phyloP scores from a whole-genome alignment of 2,888 invertebrate species.

The Morinoia aosen region DNA sequence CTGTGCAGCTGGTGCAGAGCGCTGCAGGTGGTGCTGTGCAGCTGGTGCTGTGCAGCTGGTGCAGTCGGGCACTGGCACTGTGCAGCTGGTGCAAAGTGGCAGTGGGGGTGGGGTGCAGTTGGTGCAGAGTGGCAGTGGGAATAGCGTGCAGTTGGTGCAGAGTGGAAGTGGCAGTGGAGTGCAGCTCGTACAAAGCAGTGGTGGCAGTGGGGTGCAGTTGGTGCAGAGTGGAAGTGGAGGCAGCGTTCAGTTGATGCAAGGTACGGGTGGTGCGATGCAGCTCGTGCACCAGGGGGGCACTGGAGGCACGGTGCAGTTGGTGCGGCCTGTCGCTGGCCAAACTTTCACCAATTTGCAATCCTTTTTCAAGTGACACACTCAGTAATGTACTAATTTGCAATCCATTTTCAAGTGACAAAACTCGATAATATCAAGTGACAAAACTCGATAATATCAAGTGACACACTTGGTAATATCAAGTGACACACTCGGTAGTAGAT shows the following conservation, averaged over 20 bases:
- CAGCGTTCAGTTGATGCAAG: conserved; percentile 54
- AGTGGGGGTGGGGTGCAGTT: conserved; percentile 55
- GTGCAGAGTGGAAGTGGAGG: conserved; percentile 63
- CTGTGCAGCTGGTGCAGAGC: conserved; percentile 61
- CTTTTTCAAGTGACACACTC: conserved; percentile 60
- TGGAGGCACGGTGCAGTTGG: conserved; percentile 64
- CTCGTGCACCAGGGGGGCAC: conserved; percentile 60
- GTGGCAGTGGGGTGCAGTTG: conserved; percentile 57
- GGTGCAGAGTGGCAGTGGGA: conserved; percentile 59
- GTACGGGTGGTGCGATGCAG: conserved; percentile 55
- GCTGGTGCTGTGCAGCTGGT: conserved; percentile 57
- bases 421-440: neutral
- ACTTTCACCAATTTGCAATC: conserved; percentile 66
- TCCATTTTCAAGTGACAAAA: neutral
- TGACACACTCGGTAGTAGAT: conserved; percentile 5
- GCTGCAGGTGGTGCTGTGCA: conserved; percentile 48
- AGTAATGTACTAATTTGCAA: neutral
- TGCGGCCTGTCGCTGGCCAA: conserved; percentile 63
- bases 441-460: conserved; percentile 55
- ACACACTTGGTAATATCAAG: conserved; percentile 53
- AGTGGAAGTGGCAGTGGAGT: conserved; percentile 37
- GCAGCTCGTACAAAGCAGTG: conserved; percentile 61
- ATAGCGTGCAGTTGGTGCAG: conserved; percentile 55
- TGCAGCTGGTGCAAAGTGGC: conserved; percentile 55
- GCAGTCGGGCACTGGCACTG: conserved; percentile 58